Conservation (phyloP, 2,797 vertebrate genomes). For the Xerus rutilus region DNA sequence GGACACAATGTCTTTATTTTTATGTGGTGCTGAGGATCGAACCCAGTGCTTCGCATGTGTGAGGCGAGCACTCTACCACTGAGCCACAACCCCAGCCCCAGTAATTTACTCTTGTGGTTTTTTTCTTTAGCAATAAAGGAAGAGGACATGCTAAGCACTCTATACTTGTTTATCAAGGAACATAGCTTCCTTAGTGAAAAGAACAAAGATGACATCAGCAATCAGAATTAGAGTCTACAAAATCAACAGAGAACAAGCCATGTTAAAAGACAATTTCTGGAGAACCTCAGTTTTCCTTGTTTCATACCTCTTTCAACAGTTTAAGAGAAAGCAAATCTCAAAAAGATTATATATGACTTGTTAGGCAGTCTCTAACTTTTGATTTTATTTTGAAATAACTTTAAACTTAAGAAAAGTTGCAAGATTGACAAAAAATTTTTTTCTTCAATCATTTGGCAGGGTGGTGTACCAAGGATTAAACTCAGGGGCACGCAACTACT, state of each 20-base stretch:
- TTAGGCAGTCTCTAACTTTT: neutral
- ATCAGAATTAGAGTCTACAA: conserved; percentile 26
- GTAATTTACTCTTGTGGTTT: neutral
- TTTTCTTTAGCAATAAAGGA: conserved; percentile 24
- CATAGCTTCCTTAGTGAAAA: conserved; percentile 13
- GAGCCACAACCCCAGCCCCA: too few relatives aligned
- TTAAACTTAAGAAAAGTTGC: conserved; percentile 21
- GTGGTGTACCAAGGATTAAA: too few relatives aligned
- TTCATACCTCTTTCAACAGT: neutral
- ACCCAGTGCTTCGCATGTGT: too few relatives aligned
- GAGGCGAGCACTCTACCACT: too few relatives aligned
- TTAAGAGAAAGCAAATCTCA: conserved; percentile 37
- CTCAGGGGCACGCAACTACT: too few relatives aligned
- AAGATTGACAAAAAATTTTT: conserved; percentile 47
- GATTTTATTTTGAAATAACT: neutral
- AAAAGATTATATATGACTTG: neutral
- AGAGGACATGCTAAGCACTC: neutral
- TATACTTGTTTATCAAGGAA: neutral
- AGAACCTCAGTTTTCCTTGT: neutral
- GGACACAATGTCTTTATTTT: too few relatives aligned
- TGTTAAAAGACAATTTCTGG: neutral
- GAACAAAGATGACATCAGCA: neutral
- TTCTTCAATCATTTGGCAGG: neutral
- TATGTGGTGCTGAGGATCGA: too few relatives aligned
- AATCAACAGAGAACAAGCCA: neutral